phyloP scores from a whole-genome alignment of 2,888 invertebrate genomes.

The Synergus umbraculus region DNA sequence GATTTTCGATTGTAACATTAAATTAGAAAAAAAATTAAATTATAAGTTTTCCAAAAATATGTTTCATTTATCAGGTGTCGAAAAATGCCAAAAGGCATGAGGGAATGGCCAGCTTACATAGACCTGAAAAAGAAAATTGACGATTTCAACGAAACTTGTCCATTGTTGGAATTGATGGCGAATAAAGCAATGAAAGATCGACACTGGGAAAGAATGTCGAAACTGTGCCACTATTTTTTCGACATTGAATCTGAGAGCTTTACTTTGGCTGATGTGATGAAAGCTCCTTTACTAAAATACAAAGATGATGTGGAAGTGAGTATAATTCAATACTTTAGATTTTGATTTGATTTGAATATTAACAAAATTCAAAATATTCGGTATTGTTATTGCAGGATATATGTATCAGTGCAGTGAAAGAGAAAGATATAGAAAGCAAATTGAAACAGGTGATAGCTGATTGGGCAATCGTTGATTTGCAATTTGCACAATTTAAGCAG shows the following conservation, averaged over 20 bases:
- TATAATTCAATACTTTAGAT: not conserved
- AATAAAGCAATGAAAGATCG: slow-evolving; percentile 91
- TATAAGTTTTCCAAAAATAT: not conserved
- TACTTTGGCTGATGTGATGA: slow-evolving; percentile 88
- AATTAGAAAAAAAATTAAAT: not conserved
- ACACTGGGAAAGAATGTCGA: slow-evolving; percentile 85
- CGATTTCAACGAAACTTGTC: slow-evolving; percentile 93
- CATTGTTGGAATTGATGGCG: slow-evolving; percentile 91
- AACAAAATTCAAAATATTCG: not conserved
- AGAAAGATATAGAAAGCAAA: slow-evolving; percentile 94
- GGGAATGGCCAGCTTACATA: slow-evolving; percentile 92
- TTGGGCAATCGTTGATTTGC: slow-evolving; percentile 87
- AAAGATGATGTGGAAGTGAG: slow-evolving; percentile 93
- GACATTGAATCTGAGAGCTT: slow-evolving; percentile 90
- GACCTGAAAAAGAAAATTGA: slow-evolving; percentile 93
- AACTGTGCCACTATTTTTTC: slow-evolving; percentile 82
- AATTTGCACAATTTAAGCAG: slow-evolving; percentile 87
- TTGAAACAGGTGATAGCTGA: slow-evolving; percentile 88
- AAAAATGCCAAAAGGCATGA: slow-evolving; percentile 90
- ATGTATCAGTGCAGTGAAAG: slow-evolving; percentile 93
- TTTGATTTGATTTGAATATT: not conserved
- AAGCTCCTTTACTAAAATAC: slow-evolving; percentile 88
- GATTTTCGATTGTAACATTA: slow-evolving; percentile 17
- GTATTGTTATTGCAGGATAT: slow-evolving; percentile 82
- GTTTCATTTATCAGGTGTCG: slow-evolving; percentile 82